Evolutionary conservation across 2,888 invertebrate genomes (phyloP), one percentile per base, ranked within the genome.

Genomic region (Tillus elongatus): DNA sequence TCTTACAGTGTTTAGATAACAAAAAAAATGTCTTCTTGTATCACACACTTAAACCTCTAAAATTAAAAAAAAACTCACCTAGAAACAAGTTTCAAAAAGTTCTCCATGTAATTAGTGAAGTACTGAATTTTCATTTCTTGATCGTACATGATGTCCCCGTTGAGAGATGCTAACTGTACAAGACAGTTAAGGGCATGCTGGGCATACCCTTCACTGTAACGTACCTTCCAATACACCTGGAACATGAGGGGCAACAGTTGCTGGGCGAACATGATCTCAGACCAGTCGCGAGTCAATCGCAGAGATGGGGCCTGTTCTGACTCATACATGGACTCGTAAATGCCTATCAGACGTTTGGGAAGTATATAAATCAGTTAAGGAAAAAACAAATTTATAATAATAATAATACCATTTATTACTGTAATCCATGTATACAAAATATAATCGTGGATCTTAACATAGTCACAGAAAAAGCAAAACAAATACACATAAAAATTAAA

Each of bases 171-270:
- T 39, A 92, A 66, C 59, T 91, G 91, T 6, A 84, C 81, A 30
- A 93, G 68, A 62, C 91, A 90, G 35, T 77, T 82, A 39, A 91
- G 65, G 1, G 87, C 82, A 43, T 84, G 82, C 57, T 82, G 82
- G 4, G 82, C 76, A 50, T 90, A 68, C 30, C 82, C 77, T 13
- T 81, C 78, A 56, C 81, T 77, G 30, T 76, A 73, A 31, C 89
- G 72, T 3, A 90, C 81, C 67, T 85, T 84, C 73, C 82, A 78
- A 63, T 90, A 89, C 19, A 85, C 69, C 58, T 81, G 79, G 58
- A 88, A 90, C 67, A 89, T 84, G 26, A 90, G 62, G n/a, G 81
- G 73, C 32, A 87, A 61, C 10, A 89, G 67, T 44, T 76, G 74
- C 2, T 83, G 79, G 53, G 85, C 78, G 45, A 87, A 68, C 45